Evolutionary conservation across 2,888 invertebrate genomes (phyloP), one percentile per base, ranked within the genome.

Genomic region (Caenorhabditis zanzibari): DNA sequence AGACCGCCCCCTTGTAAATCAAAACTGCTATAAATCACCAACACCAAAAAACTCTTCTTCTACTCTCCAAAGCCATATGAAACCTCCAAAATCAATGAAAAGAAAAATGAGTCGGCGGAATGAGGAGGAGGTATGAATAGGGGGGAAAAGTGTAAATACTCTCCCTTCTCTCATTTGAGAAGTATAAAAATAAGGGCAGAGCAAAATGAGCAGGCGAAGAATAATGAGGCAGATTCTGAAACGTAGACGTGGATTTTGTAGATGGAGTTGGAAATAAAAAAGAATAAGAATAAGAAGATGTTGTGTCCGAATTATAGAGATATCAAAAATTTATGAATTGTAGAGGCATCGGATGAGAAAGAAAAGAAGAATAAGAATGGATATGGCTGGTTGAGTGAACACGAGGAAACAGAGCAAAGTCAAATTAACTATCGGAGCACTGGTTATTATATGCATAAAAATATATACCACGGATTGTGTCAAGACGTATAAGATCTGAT

Each of bases 321-420:
- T 77, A 77, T 77, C 77, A 77, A 77, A 77, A 77, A 77, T 77
- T 77, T 77, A 77, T 77, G 77, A 77, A 77, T 77, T 61, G 77
- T 66, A 28, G 63, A 56, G 26, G 64, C 16, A 12, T 74, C n/a
- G 38, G 38, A 32, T 32, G 38, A 12, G 38, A 54, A 12, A 49
- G 63, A 24, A 35, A 16, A 32, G 38, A 52, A 49, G 35, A 61
- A 56, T 22, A 54, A 58, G 56, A 77, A 61, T 59, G 52, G 35
- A 59, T 24, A 54, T 24, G 66, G 75, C 35, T 75, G 68, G 59
- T 59, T 76, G 61, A 77, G 54, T 69, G 63, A 71, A 71, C 63
- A 63, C 28, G 26, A 79, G n/a, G 12, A 54, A 32, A 79, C 7
- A 58, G 54, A 58, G n/a, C 3, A 6, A 56, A n/a, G 26, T 16